phyloP scores from a whole-genome alignment of 2,797 vertebrate genomes.

The Liasis olivaceus region DNA sequence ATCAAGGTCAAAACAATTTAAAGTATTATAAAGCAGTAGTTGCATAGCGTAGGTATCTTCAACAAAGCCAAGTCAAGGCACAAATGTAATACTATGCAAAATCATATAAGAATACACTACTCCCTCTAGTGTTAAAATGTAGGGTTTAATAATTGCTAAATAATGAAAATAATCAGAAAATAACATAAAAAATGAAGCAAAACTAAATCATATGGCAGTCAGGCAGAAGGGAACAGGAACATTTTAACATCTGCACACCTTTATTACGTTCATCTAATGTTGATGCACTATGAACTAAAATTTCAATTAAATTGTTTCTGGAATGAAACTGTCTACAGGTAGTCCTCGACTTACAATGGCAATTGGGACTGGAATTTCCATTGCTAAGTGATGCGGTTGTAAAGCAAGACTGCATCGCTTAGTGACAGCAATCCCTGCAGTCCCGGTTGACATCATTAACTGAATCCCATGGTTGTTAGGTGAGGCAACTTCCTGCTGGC shows the following conservation, averaged over 20 bases:
- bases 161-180: neutral
- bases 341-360: no score
- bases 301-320: neutral
- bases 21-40: neutral
- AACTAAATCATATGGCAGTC: neutral
- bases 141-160: neutral
- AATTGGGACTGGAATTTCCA: no score
- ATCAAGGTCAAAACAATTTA: constrained; percentile 1
- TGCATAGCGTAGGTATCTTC: neutral
- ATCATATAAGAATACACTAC: constrained; percentile 34
- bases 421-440: no score
- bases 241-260: neutral
- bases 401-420: no score
- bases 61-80: neutral
- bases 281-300: neutral
- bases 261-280: neutral
- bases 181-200: neutral
- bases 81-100: neutral
- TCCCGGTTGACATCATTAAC: no score
- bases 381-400: no score
- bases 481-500: no score
- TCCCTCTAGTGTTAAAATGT: constrained; percentile 63
- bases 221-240: neutral
- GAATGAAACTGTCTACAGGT: neutral
- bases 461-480: no score